These are phyloP conservation scores for Geodia barretti DNA, from an alignment of 37 sponge, comb jelly and placozoan genomes.

Conservation along the genomic window DNA sequence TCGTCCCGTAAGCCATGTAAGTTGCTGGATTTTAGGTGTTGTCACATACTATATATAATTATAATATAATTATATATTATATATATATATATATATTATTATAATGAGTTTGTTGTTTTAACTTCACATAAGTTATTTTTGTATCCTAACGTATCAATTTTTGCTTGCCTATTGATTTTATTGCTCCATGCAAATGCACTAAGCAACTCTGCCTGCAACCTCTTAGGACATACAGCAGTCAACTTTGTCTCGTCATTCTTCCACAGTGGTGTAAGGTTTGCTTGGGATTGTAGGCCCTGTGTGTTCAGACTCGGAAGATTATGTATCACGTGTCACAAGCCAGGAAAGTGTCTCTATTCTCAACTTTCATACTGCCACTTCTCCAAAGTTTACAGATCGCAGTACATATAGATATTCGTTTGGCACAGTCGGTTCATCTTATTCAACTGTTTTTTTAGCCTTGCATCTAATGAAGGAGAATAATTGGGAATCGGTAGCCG, in stretches of 20 bases:
- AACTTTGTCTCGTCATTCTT: not conserved
- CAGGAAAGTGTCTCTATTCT: not conserved
- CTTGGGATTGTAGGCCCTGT: constrained; percentile 30
- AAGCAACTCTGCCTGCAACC: constrained; percentile 18
- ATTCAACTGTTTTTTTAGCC: not conserved
- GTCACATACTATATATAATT: no score
- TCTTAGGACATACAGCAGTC: not conserved
- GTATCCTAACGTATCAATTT: no score
- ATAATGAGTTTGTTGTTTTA: no score
- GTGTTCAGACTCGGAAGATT: constrained; percentile 8
- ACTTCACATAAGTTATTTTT: no score
- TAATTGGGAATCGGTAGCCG: constrained; percentile 2
- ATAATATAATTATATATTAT: no score
- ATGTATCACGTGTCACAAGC: not conserved
- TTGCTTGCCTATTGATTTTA: no score
- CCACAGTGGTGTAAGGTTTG: not conserved
- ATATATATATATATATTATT: no score
- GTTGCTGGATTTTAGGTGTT: no score
- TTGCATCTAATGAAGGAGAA: not conserved
- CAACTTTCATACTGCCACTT: constrained; percentile 21
- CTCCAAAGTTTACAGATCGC: not conserved
- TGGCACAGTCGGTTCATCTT: constrained; percentile 12
- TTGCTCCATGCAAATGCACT: no score
- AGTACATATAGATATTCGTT: constrained; percentile 10
- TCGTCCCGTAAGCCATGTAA: no score